These are phyloP conservation scores for Prochilodus magdalenae DNA, from an alignment of 2,113 vertebrate species.

Conservation along the genomic window DNA sequence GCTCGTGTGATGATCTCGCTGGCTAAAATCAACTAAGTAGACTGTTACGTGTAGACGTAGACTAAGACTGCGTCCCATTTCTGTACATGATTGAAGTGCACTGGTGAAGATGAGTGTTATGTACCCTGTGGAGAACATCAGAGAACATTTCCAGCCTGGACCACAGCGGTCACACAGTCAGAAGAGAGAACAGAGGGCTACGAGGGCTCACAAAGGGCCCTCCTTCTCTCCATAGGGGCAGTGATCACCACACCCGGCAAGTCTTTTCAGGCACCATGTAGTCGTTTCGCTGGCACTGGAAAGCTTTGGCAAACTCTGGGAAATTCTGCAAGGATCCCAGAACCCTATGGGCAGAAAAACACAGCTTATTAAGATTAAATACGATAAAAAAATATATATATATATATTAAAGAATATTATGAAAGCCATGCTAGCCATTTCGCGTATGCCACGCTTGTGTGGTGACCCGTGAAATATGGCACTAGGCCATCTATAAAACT, in stretches of 20 bases:
- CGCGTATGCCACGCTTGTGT: too few relatives aligned
- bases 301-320: slow-evolving; percentile 90
- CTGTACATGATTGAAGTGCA: slow-evolving; percentile 63
- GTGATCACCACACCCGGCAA: slow-evolving; percentile 90
- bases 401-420: too few relatives aligned
- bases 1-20: slow-evolving; percentile 34
- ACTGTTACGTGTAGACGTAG: slow-evolving; percentile 28
- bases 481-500: too few relatives aligned
- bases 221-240: slow-evolving; percentile 32
- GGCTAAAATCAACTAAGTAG: slow-evolving; percentile 35
- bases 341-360: slow-evolving; percentile 77
- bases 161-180: slow-evolving; percentile 60
- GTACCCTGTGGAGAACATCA: slow-evolving; percentile 57
- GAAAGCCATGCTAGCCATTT: too few relatives aligned
- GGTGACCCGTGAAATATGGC: too few relatives aligned
- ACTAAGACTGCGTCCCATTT: slow-evolving; percentile 55
- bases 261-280: slow-evolving; percentile 87
- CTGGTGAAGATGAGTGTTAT: slow-evolving; percentile 62
- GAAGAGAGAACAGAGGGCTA: slow-evolving; percentile 44
- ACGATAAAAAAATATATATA: too few relatives aligned
- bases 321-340: slow-evolving; percentile 94
- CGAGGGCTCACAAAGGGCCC: not conserved
- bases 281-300: slow-evolving; percentile 80
- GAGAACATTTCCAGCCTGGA: slow-evolving; percentile 51
- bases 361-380: not conserved